Evolutionary conservation across 2,797 vertebrate species (phyloP), one percentile per base, ranked within the genome.

Genomic region (Macropodus opercularis): DNA sequence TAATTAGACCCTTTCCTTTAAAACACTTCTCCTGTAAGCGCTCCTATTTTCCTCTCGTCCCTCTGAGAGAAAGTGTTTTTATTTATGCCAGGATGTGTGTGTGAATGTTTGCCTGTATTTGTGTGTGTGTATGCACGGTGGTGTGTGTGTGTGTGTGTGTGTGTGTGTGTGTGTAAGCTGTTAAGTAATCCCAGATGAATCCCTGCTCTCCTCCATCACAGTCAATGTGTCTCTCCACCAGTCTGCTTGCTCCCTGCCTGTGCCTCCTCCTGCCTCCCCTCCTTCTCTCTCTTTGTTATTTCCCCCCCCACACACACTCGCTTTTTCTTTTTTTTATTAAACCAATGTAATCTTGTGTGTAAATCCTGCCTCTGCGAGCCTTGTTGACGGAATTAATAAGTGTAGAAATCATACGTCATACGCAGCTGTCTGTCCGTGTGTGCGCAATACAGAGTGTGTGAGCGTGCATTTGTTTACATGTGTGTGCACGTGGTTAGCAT

Each of bases 1-100:
- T 92, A 93, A 93, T 93, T 93, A 92, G 89, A 86, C 87, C 83
- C 89, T 86, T 91, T 92, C 91, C 88, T 91, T 92, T 87, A 87
- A 88, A 91, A 89, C 73, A 87, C 85, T 83, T 87, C 83, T 90
- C 82, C 85, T 89, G 79, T 86, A 92, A 92, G 89, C 84, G 84
- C 82, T 87, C 79, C 85, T 85, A 87, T 89, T 87, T 90, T 89
- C 85, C 75, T 64, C 86, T 75, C 47, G 51, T 86, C 86, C 89
- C 89, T 78, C 75, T 61, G 90, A 89, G 90, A 90, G 83, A 89
- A 87, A 85, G 88, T 91, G 85, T 91, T 92, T 91, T 92, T 91
- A 91, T 92, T 90, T 92, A 90, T 88, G 77, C 85, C 80, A 85
- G 79, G 75, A 75, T 83, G 49, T 80, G 77, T 75, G 77, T 80